Conservation (phyloP, 37 sponge, comb jelly and placozoan species). For the Lycopodina hypogea region DNA sequence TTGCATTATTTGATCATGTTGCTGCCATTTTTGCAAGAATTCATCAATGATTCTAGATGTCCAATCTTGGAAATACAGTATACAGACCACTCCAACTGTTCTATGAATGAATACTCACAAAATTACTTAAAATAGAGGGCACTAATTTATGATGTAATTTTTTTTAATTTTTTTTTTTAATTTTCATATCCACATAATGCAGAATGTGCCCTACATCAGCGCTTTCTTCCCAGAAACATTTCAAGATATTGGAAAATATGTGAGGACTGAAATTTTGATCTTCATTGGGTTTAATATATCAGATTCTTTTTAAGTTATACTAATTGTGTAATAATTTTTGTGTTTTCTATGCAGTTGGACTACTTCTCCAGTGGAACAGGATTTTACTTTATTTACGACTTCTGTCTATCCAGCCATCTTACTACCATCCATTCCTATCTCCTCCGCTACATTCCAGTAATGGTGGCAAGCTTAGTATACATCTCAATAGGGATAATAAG, state of each 20-base stretch:
- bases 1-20: no score
- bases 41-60: no score
- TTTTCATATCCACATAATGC: no score
- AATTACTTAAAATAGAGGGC: not conserved
- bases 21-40: no score
- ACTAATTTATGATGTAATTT: not conserved
- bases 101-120: no score
- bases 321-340: not conserved
- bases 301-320: not conserved
- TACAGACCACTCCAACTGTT: no score
- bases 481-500: conserved; percentile 13
- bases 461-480: conserved; percentile 29
- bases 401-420: conserved; percentile 64
- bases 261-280: conserved; percentile 17
- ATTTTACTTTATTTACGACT: conserved; percentile 81
- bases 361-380: conserved; percentile 58
- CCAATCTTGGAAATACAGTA: no score
- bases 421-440: conserved; percentile 47
- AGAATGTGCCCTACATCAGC: conserved; percentile 46
- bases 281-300: not conserved
- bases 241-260: conserved; percentile 33
- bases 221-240: conserved; percentile 47
- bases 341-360: conserved; percentile 35
- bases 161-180: not conserved
- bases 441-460: conserved; percentile 61